A percentile compares a stretch with the other conserved stretches of the same genome.
These are phyloP conservation scores for Drosophila austrosaltans DNA, from an alignment of 2,888 invertebrate species.

Conservation along the genomic window DNA sequence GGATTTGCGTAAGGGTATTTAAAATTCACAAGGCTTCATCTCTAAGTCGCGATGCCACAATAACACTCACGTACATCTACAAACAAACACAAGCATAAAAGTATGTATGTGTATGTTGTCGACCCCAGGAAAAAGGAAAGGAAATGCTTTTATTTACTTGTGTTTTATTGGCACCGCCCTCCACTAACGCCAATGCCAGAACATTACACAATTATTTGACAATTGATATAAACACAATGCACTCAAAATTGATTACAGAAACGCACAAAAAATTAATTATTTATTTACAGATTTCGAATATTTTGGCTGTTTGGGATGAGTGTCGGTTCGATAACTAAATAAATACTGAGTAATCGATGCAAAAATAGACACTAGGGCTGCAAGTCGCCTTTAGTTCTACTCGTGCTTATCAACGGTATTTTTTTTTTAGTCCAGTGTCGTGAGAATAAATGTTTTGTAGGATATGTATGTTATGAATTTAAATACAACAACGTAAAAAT, in stretches of 20 bases:
- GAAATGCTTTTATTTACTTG: conserved; percentile 23
- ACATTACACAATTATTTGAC: background rate
- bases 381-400: background rate
- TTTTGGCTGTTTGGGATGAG: conserved; percentile 22
- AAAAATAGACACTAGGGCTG: background rate
- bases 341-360: background rate
- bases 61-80: conserved; percentile 29
- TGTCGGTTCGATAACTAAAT: background rate
- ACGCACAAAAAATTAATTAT: conserved; percentile 29
- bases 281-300: conserved; percentile 39
- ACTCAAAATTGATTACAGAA: conserved; percentile 4
- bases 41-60: conserved; percentile 44
- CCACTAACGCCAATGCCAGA: conserved; percentile 1
- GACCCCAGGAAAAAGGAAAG: conserved; percentile 5
- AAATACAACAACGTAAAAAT: too few relatives aligned
- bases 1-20: conserved; percentile 48
- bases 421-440: background rate
- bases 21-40: conserved; percentile 59
- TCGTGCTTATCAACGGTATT: background rate
- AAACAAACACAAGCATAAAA: conserved; percentile 15
- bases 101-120: conserved; percentile 17
- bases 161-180: conserved; percentile 18
- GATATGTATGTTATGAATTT: background rate
- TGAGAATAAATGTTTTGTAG: background rate
- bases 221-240: background rate